These are phyloP conservation scores for Ormyrus nitidulus DNA, from an alignment of 2,888 invertebrate species.

Conservation along the genomic window DNA sequence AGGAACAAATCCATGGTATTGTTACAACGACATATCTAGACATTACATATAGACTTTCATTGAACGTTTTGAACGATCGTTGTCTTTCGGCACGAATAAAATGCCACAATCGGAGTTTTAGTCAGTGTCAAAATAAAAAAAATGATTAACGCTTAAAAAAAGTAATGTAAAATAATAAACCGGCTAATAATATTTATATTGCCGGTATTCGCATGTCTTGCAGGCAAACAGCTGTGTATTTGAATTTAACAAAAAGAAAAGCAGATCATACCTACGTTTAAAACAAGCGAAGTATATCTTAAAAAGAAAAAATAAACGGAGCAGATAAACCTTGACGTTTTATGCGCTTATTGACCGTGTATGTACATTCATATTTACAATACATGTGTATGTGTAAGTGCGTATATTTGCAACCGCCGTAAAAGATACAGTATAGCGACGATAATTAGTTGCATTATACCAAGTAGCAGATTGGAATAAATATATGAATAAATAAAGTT, in stretches of 20 bases:
- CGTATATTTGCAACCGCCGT: constrained; percentile 46
- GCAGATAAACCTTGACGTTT: constrained; percentile 63
- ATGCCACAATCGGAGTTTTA: constrained; percentile 44
- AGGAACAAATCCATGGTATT: constrained; percentile 42
- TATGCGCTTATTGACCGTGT: constrained; percentile 66
- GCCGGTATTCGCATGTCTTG: constrained; percentile 46
- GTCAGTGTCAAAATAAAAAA: constrained; percentile 33
- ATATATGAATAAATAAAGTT: constrained; percentile 64
- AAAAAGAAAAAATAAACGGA: constrained; percentile 23
- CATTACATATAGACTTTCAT: constrained; percentile 37
- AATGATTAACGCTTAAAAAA: constrained; percentile 18
- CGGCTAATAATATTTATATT: constrained; percentile 3
- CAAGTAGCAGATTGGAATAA: constrained; percentile 66
- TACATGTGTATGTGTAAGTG: constrained; percentile 44
- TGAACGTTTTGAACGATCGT: constrained; percentile 35
- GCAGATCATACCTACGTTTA: constrained; percentile 32
- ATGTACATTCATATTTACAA: constrained; percentile 60
- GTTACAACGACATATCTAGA: constrained; percentile 55
- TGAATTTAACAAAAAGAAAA: constrained; percentile 47
- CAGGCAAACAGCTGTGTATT: constrained; percentile 52
- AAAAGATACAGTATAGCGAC: constrained; percentile 57
- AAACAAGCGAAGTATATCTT: constrained; percentile 30
- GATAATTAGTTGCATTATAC: constrained; percentile 62
- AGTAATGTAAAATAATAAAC: constrained; percentile 23
- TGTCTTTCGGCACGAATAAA: constrained; percentile 39